Percentiles rank a stretch among this genome's conserved stretches.
These are phyloP conservation scores for Oithona nana DNA, from an alignment of 2,888 invertebrate genomes.

Conservation along the genomic window DNA sequence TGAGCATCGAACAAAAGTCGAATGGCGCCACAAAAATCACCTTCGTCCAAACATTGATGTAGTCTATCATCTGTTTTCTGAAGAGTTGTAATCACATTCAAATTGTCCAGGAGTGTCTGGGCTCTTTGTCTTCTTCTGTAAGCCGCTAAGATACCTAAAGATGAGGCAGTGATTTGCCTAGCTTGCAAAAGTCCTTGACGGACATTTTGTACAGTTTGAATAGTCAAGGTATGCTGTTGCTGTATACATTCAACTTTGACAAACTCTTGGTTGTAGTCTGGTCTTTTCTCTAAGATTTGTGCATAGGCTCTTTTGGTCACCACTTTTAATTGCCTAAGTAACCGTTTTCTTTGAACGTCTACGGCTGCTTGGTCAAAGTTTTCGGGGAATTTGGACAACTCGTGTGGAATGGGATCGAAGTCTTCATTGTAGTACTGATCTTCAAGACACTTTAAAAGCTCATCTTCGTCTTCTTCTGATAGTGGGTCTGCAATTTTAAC, in stretches of 20 bases:
- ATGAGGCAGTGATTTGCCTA: conserved; percentile 62
- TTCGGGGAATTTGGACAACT: not conserved
- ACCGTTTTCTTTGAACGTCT: not conserved
- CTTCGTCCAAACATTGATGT: conserved; percentile 55
- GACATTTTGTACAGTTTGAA: conserved; percentile 50
- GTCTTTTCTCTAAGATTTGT: not conserved
- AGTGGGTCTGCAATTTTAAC: too few relatives aligned
- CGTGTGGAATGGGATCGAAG: not conserved
- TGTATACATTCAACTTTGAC: conserved; percentile 30
- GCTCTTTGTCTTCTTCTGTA: conserved; percentile 70
- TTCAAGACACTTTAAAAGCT: not conserved
- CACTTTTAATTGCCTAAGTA: not conserved
- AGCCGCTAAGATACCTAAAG: conserved; percentile 73
- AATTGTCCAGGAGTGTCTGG: conserved; percentile 52
- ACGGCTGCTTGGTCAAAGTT: not conserved
- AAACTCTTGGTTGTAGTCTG: not conserved
- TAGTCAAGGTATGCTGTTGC: conserved; percentile 44
- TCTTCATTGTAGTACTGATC: not conserved
- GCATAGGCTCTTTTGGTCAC: not conserved
- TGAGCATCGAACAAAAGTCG: conserved; percentile 71
- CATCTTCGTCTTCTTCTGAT: not conserved
- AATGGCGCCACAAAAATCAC: conserved; percentile 74
- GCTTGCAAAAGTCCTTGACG: conserved; percentile 52
- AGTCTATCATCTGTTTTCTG: conserved; percentile 67
- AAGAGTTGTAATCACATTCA: conserved; percentile 58